Percentiles rank a stretch among this genome's conserved stretches.
phyloP scores from a whole-genome alignment of 2,113 vertebrate genomes.

The Elaphurus davidianus region DNA sequence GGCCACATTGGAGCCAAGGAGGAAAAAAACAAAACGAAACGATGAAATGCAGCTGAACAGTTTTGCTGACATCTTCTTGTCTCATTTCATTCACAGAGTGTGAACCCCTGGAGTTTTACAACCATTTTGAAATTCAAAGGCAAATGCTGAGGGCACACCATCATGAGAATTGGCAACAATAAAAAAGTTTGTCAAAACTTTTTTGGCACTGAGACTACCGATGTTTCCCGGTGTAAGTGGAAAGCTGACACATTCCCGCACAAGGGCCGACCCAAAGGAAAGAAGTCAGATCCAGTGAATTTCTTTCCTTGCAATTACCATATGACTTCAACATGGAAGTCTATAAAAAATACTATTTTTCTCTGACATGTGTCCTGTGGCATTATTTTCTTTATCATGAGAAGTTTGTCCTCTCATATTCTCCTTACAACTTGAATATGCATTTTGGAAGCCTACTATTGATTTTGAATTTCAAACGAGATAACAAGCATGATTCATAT shows the following conservation, averaged over 20 bases:
- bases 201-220: conserved; percentile 39
- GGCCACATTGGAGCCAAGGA: background rate
- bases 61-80: conserved; percentile 52
- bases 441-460: background rate
- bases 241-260: conserved; percentile 43
- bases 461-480: conserved; percentile 30
- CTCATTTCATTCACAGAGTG: conserved; percentile 60
- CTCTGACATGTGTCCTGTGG: background rate
- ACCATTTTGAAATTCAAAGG: conserved; percentile 56
- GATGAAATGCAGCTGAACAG: conserved; percentile 39
- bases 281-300: background rate
- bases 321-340: background rate
- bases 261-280: conserved; percentile 7
- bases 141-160: conserved; percentile 14
- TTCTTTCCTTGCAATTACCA: background rate
- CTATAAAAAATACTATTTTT: background rate
- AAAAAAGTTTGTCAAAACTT: conserved; percentile 71
- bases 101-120: conserved; percentile 53
- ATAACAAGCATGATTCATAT: conserved; percentile 21
- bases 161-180: conserved; percentile 31
- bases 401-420: background rate
- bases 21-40: background rate
- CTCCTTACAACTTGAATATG: background rate
- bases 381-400: background rate
- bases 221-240: conserved; percentile 12